A percentile compares a stretch with the other conserved stretches of the same genome.
Evolutionary conservation across 2,113 vertebrate species (phyloP).

Genomic region (Zosterops borbonicus): DNA sequence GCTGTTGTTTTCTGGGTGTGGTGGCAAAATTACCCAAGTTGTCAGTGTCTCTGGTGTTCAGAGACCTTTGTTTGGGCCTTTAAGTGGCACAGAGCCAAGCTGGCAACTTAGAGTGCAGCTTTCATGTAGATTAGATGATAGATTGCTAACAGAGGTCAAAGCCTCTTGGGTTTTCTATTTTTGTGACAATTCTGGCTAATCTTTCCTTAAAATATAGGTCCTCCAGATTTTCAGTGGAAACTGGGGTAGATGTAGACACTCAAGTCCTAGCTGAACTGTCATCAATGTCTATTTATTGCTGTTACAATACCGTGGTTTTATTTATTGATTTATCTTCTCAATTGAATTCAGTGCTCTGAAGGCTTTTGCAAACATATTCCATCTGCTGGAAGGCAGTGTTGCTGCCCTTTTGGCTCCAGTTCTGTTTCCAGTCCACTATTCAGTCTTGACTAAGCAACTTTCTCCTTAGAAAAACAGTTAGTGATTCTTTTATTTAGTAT

Average conservation of each 20-base stretch:
- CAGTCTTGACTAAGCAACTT: neutral
- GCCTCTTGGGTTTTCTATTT: neutral
- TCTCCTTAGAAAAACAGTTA: neutral
- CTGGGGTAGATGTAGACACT: neutral
- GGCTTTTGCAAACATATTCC: neutral
- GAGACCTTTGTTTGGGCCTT: neutral
- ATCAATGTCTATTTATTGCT: accelerated
- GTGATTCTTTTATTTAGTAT: neutral
- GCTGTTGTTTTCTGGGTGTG: neutral
- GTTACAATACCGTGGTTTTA: accelerated
- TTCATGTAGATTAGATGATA: neutral
- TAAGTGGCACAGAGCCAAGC: neutral
- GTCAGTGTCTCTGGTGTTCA: neutral
- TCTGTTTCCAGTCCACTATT: neutral
- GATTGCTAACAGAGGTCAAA: neutral
- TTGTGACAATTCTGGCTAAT: neutral
- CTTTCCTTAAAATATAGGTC: neutral
- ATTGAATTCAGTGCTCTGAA: neutral
- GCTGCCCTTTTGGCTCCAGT: neutral
- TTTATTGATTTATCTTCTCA: neutral
- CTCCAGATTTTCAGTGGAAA: neutral
- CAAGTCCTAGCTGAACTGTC: neutral
- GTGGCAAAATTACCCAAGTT: neutral
- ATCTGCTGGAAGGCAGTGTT: neutral
- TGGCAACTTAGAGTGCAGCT: neutral